phyloP scores from a whole-genome alignment of 2,797 vertebrate species.

The Platalea minor region DNA sequence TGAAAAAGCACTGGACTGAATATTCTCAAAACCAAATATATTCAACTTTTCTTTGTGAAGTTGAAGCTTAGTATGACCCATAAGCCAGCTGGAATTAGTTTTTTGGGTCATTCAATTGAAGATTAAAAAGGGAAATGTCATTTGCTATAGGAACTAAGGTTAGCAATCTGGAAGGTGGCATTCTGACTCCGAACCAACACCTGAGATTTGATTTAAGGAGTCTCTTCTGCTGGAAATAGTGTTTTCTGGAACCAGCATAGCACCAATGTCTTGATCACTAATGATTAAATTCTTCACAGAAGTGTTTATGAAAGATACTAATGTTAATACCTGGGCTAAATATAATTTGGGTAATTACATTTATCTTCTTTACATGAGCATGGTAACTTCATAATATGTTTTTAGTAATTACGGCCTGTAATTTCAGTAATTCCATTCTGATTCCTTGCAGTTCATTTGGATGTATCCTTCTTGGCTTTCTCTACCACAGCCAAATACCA shows the following conservation, averaged over 20 bases:
- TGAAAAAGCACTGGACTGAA: background rate
- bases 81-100: background rate
- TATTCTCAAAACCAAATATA: background rate
- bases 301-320: background rate
- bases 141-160: background rate
- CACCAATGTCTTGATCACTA: background rate
- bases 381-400: background rate
- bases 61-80: background rate
- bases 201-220: background rate
- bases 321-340: background rate
- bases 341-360: background rate
- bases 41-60: background rate
- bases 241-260: background rate
- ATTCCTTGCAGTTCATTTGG: background rate
- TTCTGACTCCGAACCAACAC: background rate
- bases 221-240: background rate
- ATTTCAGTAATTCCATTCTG: constrained; percentile 7
- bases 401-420: background rate
- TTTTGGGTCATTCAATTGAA: background rate
- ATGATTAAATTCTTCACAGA: background rate
- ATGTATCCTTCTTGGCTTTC: background rate
- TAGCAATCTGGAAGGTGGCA: background rate
- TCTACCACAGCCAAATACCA: background rate
- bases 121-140: background rate
- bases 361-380: background rate